phyloP scores from a whole-genome alignment of 2,888 invertebrate genomes.

The Monochamus alternatus region DNA sequence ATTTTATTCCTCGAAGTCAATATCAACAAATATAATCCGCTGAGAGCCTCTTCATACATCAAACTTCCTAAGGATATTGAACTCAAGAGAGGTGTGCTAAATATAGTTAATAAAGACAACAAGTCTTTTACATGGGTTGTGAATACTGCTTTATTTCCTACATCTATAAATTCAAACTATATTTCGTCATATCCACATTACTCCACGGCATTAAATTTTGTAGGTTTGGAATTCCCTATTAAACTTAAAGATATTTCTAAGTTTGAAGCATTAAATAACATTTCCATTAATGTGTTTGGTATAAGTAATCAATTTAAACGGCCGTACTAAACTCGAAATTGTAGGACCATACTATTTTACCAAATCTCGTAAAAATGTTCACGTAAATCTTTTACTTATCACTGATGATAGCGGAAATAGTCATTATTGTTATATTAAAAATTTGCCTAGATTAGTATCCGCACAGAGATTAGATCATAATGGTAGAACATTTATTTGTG shows the following conservation, averaged over 20 bases:
- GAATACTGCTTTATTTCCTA: neutral
- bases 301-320: conserved; percentile 1
- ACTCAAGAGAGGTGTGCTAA: too few relatives aligned
- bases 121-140: too few relatives aligned
- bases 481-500: neutral
- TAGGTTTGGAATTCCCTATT: neutral
- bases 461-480: neutral
- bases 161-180: neutral
- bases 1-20: too few relatives aligned
- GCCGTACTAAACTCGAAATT: neutral
- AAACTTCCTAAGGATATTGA: too few relatives aligned
- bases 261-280: too few relatives aligned
- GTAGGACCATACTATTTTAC: neutral
- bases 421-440: neutral
- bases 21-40: too few relatives aligned
- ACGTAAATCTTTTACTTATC: conserved; percentile 8
- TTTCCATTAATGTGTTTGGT: neutral
- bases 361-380: neutral
- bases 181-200: neutral
- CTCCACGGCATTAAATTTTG: neutral
- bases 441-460: neutral
- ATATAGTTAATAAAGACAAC: too few relatives aligned
- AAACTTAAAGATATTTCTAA: neutral
- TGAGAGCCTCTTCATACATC: too few relatives aligned
- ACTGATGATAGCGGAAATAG: neutral